Conservation (phyloP, 2,113 vertebrate genomes). For the Solea solea region DNA sequence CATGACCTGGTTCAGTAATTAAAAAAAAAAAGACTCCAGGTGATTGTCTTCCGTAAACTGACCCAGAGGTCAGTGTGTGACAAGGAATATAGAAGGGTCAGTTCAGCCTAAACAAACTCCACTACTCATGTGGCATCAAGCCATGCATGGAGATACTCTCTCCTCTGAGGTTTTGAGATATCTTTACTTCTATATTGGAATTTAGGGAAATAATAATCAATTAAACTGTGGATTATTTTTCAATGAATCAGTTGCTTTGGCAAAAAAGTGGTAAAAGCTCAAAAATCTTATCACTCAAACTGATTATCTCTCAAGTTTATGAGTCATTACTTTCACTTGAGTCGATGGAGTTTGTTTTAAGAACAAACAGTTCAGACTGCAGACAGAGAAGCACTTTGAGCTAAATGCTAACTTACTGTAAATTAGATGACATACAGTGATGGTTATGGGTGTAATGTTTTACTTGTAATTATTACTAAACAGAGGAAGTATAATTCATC, state of each 20-base stretch:
- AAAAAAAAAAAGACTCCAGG: background rate
- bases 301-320: too few relatives aligned
- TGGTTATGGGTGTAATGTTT: too few relatives aligned
- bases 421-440: too few relatives aligned
- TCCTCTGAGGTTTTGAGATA: background rate
- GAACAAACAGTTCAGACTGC: background rate
- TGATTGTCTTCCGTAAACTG: conserved; percentile 7
- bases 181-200: too few relatives aligned
- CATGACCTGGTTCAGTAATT: background rate
- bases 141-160: background rate
- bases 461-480: too few relatives aligned
- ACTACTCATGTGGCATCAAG: background rate
- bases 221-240: conserved; percentile 69
- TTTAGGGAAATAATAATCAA: too few relatives aligned
- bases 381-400: background rate
- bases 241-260: too few relatives aligned
- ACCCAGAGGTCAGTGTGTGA: background rate
- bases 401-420: background rate
- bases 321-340: too few relatives aligned
- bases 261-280: too few relatives aligned
- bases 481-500: conserved; percentile 59
- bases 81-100: background rate
- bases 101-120: background rate
- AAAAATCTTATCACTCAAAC: too few relatives aligned
- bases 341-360: background rate